Percentiles rank a stretch among this genome's conserved stretches.
Conservation (phyloP, 2,113 vertebrate genomes). For the Ictidomys tridecemlineatus region DNA sequence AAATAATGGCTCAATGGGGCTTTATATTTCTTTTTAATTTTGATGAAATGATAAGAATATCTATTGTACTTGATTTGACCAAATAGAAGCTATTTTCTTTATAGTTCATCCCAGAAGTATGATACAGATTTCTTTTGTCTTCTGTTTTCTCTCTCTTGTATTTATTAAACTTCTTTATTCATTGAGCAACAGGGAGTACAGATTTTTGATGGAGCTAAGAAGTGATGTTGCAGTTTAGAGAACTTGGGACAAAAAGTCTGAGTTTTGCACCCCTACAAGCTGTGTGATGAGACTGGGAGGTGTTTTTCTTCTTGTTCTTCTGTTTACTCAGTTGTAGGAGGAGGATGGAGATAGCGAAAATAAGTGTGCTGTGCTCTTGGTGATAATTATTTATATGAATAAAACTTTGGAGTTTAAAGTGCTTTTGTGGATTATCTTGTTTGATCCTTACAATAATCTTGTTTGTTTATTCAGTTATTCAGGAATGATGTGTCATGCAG, state of each 20-base stretch:
- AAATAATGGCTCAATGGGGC: not conserved
- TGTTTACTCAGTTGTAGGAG: not conserved
- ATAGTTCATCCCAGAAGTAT: slow-evolving; percentile 6
- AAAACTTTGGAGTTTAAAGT: not conserved
- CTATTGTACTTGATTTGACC: not conserved
- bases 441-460: not conserved
- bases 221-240: not conserved
- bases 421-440: not conserved
- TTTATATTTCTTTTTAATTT: slow-evolving; percentile 46
- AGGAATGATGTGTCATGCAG: not conserved
- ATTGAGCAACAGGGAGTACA: not conserved
- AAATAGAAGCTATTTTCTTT: not conserved
- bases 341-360: not conserved
- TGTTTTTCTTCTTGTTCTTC: not conserved
- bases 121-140: not conserved
- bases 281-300: not conserved
- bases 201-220: not conserved
- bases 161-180: not conserved
- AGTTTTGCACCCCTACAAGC: not conserved
- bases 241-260: not conserved
- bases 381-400: not conserved
- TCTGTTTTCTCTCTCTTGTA: not conserved
- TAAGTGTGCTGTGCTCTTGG: not conserved
- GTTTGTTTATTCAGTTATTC: not conserved
- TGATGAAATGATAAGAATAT: slow-evolving; percentile 1